These are phyloP conservation scores for Omphaloscelis lunosa DNA, from an alignment of 2,888 invertebrate species.

Conservation along the genomic window DNA sequence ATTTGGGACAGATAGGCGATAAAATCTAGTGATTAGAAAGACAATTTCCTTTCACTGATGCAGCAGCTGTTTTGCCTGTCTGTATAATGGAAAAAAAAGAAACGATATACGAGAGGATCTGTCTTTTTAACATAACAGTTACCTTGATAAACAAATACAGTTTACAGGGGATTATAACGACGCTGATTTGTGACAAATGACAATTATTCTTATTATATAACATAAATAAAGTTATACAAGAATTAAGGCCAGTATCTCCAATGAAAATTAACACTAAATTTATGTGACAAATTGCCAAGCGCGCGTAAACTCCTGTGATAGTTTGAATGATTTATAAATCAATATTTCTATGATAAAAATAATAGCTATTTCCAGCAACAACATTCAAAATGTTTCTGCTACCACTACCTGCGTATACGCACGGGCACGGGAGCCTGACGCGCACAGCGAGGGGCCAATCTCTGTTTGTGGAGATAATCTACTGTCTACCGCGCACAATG, in stretches of 20 bases:
- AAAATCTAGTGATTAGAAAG: neutral
- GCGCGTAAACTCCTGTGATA: neutral
- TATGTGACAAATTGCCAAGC: neutral
- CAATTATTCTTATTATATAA: neutral
- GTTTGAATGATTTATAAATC: neutral
- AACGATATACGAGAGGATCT: neutral
- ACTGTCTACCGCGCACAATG: conserved; percentile 74
- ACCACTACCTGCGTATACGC: conserved; percentile 75
- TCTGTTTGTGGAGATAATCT: conserved; percentile 87
- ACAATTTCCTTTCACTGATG: neutral
- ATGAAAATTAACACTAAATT: neutral
- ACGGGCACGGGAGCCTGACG: conserved; percentile 80
- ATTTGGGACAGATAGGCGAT: neutral
- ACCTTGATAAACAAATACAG: neutral
- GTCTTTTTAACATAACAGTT: neutral
- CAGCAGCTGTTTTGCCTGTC: neutral
- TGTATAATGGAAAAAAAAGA: neutral
- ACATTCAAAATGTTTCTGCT: conserved; percentile 60
- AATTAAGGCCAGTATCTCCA: neutral
- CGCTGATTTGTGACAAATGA: neutral
- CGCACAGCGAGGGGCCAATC: conserved; percentile 87
- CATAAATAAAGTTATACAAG: neutral
- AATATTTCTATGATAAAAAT: neutral
- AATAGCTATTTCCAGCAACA: neutral
- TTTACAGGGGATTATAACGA: neutral